Evolutionary conservation across 2,888 invertebrate species (phyloP), one percentile per base, ranked within the genome.

Genomic region (Aphodius granarius): DNA sequence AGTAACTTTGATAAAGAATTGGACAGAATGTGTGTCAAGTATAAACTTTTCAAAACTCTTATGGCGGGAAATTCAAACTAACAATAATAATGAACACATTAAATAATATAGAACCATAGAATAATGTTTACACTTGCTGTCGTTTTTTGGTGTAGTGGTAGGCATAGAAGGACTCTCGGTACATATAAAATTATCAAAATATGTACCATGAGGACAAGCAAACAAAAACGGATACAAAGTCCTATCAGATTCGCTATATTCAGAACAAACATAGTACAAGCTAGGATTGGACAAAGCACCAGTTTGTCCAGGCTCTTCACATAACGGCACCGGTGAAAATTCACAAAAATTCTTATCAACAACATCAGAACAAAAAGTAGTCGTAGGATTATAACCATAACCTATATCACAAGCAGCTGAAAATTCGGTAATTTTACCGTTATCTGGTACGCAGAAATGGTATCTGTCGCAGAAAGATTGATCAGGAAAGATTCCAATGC

Each of bases 221-320:
- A 73, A 71, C 63, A 75, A 72, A 23, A 73, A 74, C 13, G 78
- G 78, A 22, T 78, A 78, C 18, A 76, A 72, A 4, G 22, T 21
- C 20, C 19, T 16, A 3, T 16, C 43, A 0, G 20, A 9, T 9
- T 1, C 63, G 19, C 17, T 21, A n/a, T 75, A 66, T 19, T 62
- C 23, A 18, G 62, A 65, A 18, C 79, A 79, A 5, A 78, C 76
- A 64, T 76, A 79, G 75, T 78, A 79, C 15, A 78, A 76, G 5
- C 72, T 74, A 0, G 77, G 75, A 66, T 76, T 76, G 22, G 63
- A 21, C 0, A 17, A 6, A 1, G 78, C 6, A 6, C 71, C 77
- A 4, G 65, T 71, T 73, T 78, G 74, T 18, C 77, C 75, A 1
- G 73, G n/a, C 16, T 19, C 20, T 2, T 16, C 63, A 63, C 79